Evolutionary conservation across 35 echinoderm and acorn worm species (phyloP).

Genomic region (Eucidaris tribuloides): DNA sequence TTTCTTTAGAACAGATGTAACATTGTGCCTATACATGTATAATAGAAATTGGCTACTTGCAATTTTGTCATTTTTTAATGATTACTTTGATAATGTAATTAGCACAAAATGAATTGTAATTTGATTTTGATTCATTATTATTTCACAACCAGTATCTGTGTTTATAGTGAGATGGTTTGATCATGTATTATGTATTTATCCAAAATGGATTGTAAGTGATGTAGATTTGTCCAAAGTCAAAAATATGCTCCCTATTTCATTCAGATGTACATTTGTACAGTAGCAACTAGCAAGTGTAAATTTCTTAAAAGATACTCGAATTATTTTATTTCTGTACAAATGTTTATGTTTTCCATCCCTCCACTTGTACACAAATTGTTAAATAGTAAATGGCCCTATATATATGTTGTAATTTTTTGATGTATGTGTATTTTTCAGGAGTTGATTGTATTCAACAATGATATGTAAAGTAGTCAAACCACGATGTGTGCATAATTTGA

Average conservation of each 20-base stretch:
- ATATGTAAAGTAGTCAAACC: slow-evolving; percentile 16
- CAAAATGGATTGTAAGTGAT: too few species aligned
- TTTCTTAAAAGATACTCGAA: slow-evolving; percentile 1
- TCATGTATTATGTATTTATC: too few species aligned
- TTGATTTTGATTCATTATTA: too few species aligned
- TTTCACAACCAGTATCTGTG: too few species aligned
- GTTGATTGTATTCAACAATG: slow-evolving; percentile 15
- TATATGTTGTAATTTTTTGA: slow-evolving; percentile 37
- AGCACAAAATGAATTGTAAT: too few species aligned
- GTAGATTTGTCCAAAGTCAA: slow-evolving; percentile 24
- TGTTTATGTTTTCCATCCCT: slow-evolving; percentile 28
- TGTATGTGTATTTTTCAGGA: slow-evolving; percentile 8
- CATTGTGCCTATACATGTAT: slow-evolving; percentile 12
- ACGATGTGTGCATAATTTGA: slow-evolving; percentile 7
- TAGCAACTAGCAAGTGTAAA: slow-evolving; percentile 38
- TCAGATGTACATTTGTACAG: slow-evolving; percentile 28
- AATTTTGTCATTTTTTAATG: too few species aligned
- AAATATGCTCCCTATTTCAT: slow-evolving; percentile 8
- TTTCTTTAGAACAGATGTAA: not conserved
- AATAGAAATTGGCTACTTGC: not conserved
- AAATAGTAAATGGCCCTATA: slow-evolving; percentile 32
- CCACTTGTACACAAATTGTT: slow-evolving; percentile 19
- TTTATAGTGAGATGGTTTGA: too few species aligned
- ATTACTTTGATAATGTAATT: too few species aligned
- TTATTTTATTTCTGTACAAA: slow-evolving; percentile 37